These are phyloP conservation scores for Bostrychus sinensis DNA, from an alignment of 2,113 vertebrate genomes.

Conservation along the genomic window DNA sequence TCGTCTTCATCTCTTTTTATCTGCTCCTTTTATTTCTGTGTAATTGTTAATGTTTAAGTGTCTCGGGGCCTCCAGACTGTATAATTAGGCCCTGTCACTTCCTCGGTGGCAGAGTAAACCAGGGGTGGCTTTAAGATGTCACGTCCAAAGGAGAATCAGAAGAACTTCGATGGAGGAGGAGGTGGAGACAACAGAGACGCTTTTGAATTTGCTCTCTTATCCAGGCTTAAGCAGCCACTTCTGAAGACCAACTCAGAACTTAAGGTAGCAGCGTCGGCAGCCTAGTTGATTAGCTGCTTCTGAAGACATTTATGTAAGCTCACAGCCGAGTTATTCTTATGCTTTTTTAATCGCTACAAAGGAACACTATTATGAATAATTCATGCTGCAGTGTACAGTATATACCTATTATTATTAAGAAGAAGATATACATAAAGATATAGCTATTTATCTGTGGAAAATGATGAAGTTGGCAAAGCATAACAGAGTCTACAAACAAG, in stretches of 20 bases:
- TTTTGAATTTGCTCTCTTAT: conserved; percentile 63
- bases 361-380: conserved; percentile 63
- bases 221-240: conserved; percentile 49
- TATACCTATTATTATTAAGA: conserved; percentile 53
- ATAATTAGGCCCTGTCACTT: conserved; percentile 72
- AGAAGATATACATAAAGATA: conserved; percentile 36
- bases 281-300: conserved; percentile 64
- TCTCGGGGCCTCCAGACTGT: conserved; percentile 42
- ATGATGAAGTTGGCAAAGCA: conserved; percentile 41
- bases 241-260: conserved; percentile 50
- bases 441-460: conserved; percentile 35
- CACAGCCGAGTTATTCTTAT: conserved; percentile 56
- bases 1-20: conserved; percentile 40
- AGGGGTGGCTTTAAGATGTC: conserved; percentile 44
- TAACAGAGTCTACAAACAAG: conserved; percentile 32
- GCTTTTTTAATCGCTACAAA: conserved; percentile 67
- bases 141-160: conserved; percentile 51
- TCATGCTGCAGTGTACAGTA: conserved; percentile 54
- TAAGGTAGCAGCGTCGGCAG: conserved; percentile 24
- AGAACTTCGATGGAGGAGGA: conserved; percentile 42
- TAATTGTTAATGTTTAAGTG: conserved; percentile 66
- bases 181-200: conserved; percentile 42
- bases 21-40: conserved; percentile 49
- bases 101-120: conserved; percentile 45
- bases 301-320: conserved; percentile 59